phyloP scores from a whole-genome alignment of 2,797 vertebrate genomes.

The Linurgus olivaceus region DNA sequence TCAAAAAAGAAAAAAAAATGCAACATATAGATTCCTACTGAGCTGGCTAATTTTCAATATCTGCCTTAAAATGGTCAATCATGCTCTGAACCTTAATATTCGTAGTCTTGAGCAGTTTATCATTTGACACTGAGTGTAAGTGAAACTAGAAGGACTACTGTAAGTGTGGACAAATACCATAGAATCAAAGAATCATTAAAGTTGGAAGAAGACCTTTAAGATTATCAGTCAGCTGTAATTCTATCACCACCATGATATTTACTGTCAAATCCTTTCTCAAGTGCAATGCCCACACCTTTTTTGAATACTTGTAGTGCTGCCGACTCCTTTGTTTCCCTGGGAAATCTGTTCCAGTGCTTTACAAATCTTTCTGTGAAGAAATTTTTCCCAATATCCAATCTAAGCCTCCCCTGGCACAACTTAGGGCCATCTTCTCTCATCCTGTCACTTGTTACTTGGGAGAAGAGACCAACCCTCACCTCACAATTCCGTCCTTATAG shows the following conservation, averaged over 20 bases:
- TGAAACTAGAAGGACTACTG: not conserved
- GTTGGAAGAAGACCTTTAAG: not conserved
- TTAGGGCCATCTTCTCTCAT: not conserved
- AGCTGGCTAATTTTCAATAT: not conserved
- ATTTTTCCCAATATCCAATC: not conserved
- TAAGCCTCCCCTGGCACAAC: not conserved
- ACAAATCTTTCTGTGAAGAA: not conserved
- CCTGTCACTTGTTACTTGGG: not conserved
- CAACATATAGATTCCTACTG: not conserved
- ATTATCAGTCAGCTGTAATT: not conserved
- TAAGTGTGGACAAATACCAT: not conserved
- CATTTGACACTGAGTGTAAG: not conserved
- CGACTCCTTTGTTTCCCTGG: not conserved
- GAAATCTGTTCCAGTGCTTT: not conserved
- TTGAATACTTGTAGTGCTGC: not conserved
- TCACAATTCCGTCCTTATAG: not conserved
- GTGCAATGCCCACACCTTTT: not conserved
- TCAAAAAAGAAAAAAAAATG: not conserved
- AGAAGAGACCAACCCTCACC: not conserved
- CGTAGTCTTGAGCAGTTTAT: not conserved
- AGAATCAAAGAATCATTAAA: not conserved
- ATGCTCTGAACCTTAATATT: not conserved
- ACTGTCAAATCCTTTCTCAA: not conserved
- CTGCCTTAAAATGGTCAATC: not conserved
- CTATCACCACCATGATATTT: not conserved